phyloP scores from a whole-genome alignment of 2,888 invertebrate genomes.

The Molorchus minor region DNA sequence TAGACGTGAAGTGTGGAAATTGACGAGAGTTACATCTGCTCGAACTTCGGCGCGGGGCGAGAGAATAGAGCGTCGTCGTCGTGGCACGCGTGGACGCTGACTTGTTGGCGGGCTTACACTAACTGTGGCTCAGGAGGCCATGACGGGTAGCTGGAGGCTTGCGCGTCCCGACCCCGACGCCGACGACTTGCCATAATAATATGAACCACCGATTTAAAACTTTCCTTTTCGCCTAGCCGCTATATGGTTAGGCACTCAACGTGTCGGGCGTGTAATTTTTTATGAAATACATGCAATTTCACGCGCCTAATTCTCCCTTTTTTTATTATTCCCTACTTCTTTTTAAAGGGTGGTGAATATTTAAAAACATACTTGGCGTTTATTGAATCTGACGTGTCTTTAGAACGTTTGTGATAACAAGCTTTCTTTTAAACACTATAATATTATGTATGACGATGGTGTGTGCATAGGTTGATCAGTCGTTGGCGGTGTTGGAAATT shows the following conservation, averaged over 20 bases:
- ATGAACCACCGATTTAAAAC: slow-evolving; percentile 39
- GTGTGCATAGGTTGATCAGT: too few relatives aligned
- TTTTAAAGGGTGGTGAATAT: too few relatives aligned
- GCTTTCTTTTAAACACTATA: too few relatives aligned
- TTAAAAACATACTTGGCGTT: too few relatives aligned
- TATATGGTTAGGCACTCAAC: slow-evolving; percentile 21
- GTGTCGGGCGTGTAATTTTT: slow-evolving; percentile 24
- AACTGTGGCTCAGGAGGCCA: slow-evolving; percentile 52
- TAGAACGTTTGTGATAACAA: too few relatives aligned
- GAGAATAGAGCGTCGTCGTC: slow-evolving; percentile 11
- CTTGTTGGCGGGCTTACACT: slow-evolving; percentile 54
- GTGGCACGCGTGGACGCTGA: slow-evolving; percentile 42
- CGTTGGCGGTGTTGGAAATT: too few relatives aligned
- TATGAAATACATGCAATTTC: slow-evolving; percentile 29
- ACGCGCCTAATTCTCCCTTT: too few relatives aligned
- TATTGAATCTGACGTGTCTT: too few relatives aligned
- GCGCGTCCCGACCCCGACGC: slow-evolving; percentile 47
- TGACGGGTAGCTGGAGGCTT: slow-evolving; percentile 44
- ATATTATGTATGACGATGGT: too few relatives aligned
- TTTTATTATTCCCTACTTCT: too few relatives aligned
- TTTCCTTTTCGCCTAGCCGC: slow-evolving; percentile 35
- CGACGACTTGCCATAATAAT: slow-evolving; percentile 36
- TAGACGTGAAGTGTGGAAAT: not conserved
- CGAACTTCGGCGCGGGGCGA: slow-evolving; percentile 19
- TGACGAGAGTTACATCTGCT: slow-evolving; percentile 13